A percentile compares a stretch with the other conserved stretches of the same genome.
Conservation (phyloP, 2,113 vertebrate genomes). For the Paracanthobrama guichenoti region DNA sequence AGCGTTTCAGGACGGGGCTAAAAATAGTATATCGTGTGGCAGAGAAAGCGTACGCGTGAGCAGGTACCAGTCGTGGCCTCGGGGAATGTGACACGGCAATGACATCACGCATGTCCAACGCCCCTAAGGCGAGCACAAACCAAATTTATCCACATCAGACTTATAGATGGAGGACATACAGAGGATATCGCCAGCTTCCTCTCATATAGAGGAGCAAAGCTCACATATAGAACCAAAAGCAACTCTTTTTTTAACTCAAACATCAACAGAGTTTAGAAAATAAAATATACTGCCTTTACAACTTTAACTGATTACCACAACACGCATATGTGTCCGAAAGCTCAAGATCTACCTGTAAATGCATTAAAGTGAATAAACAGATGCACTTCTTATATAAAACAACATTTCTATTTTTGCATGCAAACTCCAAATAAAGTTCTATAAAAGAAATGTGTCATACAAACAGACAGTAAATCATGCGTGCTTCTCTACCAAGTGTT, state of each 20-base stretch:
- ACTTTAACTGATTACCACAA: no score
- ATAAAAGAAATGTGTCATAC: background rate
- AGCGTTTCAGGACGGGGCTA: background rate
- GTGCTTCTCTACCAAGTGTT: background rate
- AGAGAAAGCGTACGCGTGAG: slow-evolving; percentile 6
- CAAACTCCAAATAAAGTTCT: no score
- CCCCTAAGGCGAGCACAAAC: background rate
- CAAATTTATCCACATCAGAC: slow-evolving; percentile 1
- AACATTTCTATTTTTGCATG: no score
- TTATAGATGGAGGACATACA: background rate
- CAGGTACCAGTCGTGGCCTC: slow-evolving; percentile 22
- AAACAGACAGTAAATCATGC: background rate
- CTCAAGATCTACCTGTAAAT: no score
- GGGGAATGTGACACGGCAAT: slow-evolving; percentile 15
- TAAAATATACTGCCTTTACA: no score
- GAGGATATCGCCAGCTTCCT: background rate
- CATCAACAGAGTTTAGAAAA: background rate
- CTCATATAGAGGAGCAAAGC: background rate
- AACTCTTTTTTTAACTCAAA: background rate
- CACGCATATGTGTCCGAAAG: no score
- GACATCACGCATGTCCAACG: background rate
- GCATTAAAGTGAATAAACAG: no score
- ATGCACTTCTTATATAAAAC: no score
- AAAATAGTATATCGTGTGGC: slow-evolving; percentile 10
- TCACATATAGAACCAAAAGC: background rate